A percentile compares a stretch with the other conserved stretches of the same genome.
Evolutionary conservation across 2,888 invertebrate genomes (phyloP).

Genomic region (Sabellastarte sp.): DNA sequence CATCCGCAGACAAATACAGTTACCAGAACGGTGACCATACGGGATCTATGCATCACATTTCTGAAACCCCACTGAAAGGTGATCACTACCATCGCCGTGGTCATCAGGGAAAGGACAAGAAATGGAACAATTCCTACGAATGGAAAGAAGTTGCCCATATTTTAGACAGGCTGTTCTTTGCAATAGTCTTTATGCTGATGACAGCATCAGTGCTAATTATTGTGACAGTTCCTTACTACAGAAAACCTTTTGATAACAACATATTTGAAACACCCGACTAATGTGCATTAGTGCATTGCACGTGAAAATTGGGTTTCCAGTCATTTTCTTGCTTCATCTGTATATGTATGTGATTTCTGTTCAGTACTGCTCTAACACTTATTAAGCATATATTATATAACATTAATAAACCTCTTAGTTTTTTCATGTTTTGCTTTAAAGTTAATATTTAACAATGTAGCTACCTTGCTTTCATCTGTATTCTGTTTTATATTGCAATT

Average conservation of each 20-base stretch:
- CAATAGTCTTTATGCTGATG: conserved; percentile 30
- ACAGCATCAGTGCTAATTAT: conserved; percentile 27
- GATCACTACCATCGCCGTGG: neutral
- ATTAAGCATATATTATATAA: too few species aligned
- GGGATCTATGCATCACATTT: neutral
- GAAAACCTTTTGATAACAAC: conserved; percentile 14
- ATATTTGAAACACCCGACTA: too few species aligned
- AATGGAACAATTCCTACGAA: conserved; percentile 16
- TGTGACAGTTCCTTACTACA: conserved; percentile 25
- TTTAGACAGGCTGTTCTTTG: conserved; percentile 31
- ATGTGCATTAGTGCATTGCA: too few species aligned
- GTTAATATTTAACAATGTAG: too few species aligned
- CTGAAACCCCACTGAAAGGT: neutral
- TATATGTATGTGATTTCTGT: too few species aligned
- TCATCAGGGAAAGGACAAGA: neutral
- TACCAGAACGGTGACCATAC: conserved; percentile 2
- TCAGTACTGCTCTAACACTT: too few species aligned
- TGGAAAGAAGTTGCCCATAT: conserved; percentile 33
- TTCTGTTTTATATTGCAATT: too few species aligned
- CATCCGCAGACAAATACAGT: neutral
- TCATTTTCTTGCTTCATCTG: too few species aligned
- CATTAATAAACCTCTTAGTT: too few species aligned
- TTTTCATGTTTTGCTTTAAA: too few species aligned
- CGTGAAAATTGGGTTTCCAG: too few species aligned
- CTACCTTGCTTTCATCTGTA: too few species aligned